Evolutionary conservation across 1,140 invertebrate genomes (phyloP), one percentile per base, ranked within the genome.

Genomic region (Steinernema feltiae): DNA sequence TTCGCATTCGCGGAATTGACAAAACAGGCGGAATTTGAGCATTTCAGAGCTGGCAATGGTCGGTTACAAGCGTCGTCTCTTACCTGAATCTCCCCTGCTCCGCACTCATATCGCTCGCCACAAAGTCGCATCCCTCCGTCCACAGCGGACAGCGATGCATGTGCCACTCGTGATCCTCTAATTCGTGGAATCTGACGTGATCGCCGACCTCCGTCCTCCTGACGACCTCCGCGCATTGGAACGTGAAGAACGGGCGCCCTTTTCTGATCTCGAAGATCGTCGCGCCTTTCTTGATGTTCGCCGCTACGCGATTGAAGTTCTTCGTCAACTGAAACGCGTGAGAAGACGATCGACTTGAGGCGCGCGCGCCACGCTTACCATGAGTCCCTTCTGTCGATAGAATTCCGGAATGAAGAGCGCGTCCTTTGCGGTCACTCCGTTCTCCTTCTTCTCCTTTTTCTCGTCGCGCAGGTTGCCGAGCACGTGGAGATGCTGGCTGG

Each of bases 401-500:
- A 74, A 74, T 21, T 41, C 32, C 12, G 73, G 73, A 1, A 74
- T 21, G 48, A 74, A 35, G 15, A 70, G 53, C 0, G 32, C 48
- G 70, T 63, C 53, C 24, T 63, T 63, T 3, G 24, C 53, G 12
- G 53, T 17, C 12, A 15, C 24, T 21, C 53, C 53, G 24, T 63
- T 63, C 53, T 63, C 53, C 53, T 7, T 27, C 24, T 63, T 63
- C 12, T 63, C 53, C 53, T 63, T 63, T 27, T 63, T 63, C 32
- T 74, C 30, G 21, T 48, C 2, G 24, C 24, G 74, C 24, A 74
- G 32, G 29, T 74, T 74, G 18, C 73, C 73, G 17, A 74, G 70
- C 1, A 70, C 48, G 72, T 74, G 73, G 17, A 74, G 70, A 74
- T 74, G 73, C 30, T 74, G 73, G 21, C 32, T 70, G 1, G 32